phyloP scores from a whole-genome alignment of 2,888 invertebrate genomes.

The Cetonia aurata region DNA sequence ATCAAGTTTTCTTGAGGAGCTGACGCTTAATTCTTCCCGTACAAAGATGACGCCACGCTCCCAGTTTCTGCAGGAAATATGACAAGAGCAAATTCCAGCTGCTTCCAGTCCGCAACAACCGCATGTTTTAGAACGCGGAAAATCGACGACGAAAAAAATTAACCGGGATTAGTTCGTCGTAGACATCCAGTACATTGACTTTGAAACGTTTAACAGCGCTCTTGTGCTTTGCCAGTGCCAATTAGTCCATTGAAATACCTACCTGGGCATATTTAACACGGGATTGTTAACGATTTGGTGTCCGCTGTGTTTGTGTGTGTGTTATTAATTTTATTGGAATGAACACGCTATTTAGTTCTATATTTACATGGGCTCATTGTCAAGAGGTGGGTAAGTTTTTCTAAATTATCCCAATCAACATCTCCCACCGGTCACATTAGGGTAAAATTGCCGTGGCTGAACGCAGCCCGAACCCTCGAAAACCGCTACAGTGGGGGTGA shows the following conservation, averaged over 20 bases:
- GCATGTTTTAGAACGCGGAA: constrained; percentile 22
- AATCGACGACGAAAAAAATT: constrained; percentile 23
- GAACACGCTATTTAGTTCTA: constrained; percentile 72
- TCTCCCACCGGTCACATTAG: no score
- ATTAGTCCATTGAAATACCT: no score
- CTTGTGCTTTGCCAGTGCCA: no score
- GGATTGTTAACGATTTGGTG: no score
- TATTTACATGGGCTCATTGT: constrained; percentile 76
- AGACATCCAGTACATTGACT: no score
- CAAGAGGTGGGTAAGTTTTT: constrained; percentile 83
- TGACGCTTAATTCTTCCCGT: neutral
- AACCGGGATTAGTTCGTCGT: constrained; percentile 6
- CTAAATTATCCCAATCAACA: constrained; percentile 30
- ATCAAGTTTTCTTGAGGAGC: no score
- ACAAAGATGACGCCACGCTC: constrained; percentile 4
- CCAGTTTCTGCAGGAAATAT: no score
- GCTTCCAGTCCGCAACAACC: constrained; percentile 7
- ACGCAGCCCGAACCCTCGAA: neutral
- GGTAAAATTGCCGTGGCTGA: no score
- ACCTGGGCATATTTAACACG: no score
- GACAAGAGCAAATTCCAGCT: neutral
- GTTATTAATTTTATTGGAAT: constrained; percentile 67
- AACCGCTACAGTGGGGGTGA: neutral
- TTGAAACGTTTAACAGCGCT: no score
- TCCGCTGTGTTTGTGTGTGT: constrained; percentile 16